A percentile compares a stretch with the other conserved stretches of the same genome.
Conservation (phyloP, 2,113 vertebrate genomes). For the Sylvilagus bachmani region DNA sequence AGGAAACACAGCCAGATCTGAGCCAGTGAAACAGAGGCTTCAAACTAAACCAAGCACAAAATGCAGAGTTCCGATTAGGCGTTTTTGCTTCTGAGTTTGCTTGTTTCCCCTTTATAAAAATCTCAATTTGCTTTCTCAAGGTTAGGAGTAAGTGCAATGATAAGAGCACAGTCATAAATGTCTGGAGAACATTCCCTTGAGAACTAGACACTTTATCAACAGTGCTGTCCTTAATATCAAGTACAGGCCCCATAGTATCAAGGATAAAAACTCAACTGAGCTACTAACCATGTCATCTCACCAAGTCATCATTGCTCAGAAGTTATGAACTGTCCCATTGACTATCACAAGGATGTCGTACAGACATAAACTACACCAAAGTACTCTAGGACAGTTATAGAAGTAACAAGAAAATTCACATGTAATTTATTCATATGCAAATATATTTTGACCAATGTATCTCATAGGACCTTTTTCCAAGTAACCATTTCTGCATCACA, state of each 20-base stretch:
- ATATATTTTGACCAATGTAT: background rate
- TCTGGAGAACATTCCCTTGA: conserved; percentile 24
- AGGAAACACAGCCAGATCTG: conserved; percentile 27
- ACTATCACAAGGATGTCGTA: background rate
- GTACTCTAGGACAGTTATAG: background rate
- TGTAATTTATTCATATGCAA: background rate
- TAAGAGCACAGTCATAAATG: background rate
- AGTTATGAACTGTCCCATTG: background rate
- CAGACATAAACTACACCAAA: background rate
- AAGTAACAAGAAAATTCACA: conserved; percentile 7
- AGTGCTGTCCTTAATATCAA: background rate
- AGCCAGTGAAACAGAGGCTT: conserved; percentile 33
- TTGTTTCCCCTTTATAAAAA: background rate
- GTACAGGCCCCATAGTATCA: background rate
- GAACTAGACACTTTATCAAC: background rate
- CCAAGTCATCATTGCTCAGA: background rate
- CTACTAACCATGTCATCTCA: background rate
- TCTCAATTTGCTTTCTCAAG: background rate
- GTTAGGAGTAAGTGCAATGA: conserved; percentile 7
- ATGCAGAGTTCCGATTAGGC: background rate
- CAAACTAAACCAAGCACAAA: background rate
- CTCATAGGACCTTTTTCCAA: background rate
- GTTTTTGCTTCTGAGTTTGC: background rate
- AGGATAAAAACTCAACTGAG: background rate
- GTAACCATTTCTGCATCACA: background rate